phyloP scores from a whole-genome alignment of 2,113 vertebrate genomes.

The Lepus timidus region DNA sequence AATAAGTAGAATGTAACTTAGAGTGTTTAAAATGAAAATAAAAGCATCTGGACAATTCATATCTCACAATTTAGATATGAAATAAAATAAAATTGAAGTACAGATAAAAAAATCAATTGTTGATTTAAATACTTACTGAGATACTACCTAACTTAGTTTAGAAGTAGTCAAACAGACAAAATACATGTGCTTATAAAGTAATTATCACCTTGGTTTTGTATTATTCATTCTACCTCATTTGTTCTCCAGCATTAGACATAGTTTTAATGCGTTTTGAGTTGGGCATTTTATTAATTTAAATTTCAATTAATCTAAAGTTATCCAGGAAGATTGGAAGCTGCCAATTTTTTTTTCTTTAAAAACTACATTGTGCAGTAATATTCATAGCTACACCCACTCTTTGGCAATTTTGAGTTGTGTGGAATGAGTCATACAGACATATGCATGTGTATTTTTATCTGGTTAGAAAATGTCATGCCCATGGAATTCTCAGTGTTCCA shows the following conservation, averaged over 20 bases:
- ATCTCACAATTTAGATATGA: not conserved
- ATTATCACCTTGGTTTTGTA: slow-evolving; percentile 29
- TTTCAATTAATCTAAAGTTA: slow-evolving; percentile 73
- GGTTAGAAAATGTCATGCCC: slow-evolving; percentile 85
- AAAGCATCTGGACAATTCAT: not conserved
- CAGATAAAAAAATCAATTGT: not conserved
- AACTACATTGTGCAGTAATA: slow-evolving; percentile 83
- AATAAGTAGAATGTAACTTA: slow-evolving; percentile 19
- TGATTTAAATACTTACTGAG: slow-evolving; percentile 30
- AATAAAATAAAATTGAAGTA: slow-evolving; percentile 30
- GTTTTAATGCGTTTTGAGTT: slow-evolving; percentile 60
- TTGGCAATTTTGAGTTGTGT: slow-evolving; percentile 83
- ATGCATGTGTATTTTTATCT: slow-evolving; percentile 85
- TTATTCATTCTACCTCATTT: slow-evolving; percentile 52
- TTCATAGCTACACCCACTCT: slow-evolving; percentile 84
- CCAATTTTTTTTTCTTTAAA: slow-evolving; percentile 79
- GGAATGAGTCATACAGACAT: slow-evolving; percentile 84
- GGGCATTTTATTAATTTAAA: slow-evolving; percentile 73
- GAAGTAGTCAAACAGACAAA: not conserved
- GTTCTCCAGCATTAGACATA: slow-evolving; percentile 30
- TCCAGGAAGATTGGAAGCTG: slow-evolving; percentile 63
- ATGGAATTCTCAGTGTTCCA: slow-evolving; percentile 72
- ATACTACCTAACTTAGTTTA: not conserved
- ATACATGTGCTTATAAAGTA: not conserved
- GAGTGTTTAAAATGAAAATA: not conserved